Conservation (phyloP, 2,113 vertebrate species). For the Baryphthengus martii region DNA sequence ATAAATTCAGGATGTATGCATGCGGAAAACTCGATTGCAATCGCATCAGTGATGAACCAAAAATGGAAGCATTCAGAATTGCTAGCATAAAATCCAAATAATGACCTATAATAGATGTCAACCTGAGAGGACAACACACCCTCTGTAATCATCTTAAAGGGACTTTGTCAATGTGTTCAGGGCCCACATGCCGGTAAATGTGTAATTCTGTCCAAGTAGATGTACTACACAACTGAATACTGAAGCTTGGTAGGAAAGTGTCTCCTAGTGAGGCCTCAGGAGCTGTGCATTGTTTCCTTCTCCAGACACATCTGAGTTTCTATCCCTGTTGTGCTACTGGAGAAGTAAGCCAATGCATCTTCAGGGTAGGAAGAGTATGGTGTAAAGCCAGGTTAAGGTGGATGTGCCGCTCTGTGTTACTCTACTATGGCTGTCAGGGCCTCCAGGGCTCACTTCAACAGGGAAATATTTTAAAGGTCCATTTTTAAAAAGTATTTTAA, state of each 20-base stretch:
- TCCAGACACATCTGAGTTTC: background rate
- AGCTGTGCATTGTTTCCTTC: background rate
- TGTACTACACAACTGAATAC: background rate
- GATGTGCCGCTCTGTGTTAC: background rate
- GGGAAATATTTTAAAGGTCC: background rate
- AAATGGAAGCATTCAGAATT: constrained; percentile 11
- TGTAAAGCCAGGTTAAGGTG: background rate
- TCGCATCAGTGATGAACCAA: background rate
- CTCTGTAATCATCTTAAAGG: background rate
- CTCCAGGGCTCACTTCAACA: background rate
- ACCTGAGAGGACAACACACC: background rate
- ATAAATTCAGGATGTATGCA: constrained; percentile 31
- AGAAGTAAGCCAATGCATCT: background rate
- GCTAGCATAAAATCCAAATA: constrained; percentile 7
- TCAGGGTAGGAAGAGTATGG: background rate
- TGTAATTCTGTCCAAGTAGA: background rate
- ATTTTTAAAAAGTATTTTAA: background rate
- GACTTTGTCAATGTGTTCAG: background rate
- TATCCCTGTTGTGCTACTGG: background rate
- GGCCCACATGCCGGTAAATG: background rate
- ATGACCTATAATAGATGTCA: background rate
- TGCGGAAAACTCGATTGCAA: background rate
- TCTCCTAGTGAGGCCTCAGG: background rate
- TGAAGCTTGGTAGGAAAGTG: background rate
- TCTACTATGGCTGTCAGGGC: background rate